Evolutionary conservation across 2,888 invertebrate species (phyloP).

Genomic region (Xestobium rufovillosum): DNA sequence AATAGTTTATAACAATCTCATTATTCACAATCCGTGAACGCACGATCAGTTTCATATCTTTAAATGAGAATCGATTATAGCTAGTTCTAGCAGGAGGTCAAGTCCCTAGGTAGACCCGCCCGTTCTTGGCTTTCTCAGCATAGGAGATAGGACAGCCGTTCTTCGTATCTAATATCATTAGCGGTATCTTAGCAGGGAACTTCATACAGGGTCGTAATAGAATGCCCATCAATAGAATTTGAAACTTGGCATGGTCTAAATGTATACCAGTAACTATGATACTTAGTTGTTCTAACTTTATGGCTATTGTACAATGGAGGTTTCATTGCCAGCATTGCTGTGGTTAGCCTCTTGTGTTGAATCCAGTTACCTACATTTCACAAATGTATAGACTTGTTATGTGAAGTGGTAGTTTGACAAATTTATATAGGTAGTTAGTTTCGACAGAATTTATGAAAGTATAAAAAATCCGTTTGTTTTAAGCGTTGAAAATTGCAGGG

Average conservation of each 20-base stretch:
- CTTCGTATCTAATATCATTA: conserved; percentile 35
- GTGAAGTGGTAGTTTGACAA: not conserved
- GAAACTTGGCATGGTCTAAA: not conserved
- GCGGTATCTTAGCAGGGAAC: conserved; percentile 34
- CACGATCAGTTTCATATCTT: conserved; percentile 33
- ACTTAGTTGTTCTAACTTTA: no score
- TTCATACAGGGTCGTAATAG: conserved; percentile 25
- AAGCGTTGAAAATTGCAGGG: no score
- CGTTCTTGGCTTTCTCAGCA: conserved; percentile 28
- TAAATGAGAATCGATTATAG: conserved; percentile 36
- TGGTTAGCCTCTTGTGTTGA: no score
- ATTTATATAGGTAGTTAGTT: no score
- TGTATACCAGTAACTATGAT: no score
- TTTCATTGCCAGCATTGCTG: no score
- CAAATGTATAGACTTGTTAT: conserved; percentile 1
- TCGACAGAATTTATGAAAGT: no score
- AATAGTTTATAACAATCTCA: conserved; percentile 26
- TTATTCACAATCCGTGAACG: conserved; percentile 26
- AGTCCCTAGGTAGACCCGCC: conserved; percentile 26
- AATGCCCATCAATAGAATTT: not conserved
- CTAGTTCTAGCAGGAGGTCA: conserved; percentile 29
- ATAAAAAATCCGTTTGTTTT: no score
- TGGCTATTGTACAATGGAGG: no score
- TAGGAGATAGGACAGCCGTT: conserved; percentile 24
- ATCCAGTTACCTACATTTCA: no score